A percentile compares a stretch with the other conserved stretches of the same genome.
Conservation (phyloP, 1,140 invertebrate species). For the Antheraea pernyi region DNA sequence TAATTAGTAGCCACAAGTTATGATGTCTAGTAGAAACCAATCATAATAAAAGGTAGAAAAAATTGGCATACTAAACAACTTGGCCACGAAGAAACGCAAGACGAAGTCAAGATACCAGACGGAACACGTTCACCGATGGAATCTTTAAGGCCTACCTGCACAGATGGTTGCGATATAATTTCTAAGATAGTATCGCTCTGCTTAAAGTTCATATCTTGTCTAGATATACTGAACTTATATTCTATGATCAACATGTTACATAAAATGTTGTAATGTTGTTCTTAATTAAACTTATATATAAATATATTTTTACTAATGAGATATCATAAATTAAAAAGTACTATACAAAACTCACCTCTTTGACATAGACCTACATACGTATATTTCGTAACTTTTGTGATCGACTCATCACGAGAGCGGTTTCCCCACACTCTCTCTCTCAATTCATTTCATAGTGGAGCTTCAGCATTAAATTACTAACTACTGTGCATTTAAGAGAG, state of each 20-base stretch:
- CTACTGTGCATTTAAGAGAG: constrained; percentile 66
- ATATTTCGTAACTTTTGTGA: neutral
- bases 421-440: neutral
- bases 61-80: constrained; percentile 57
- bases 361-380: neutral
- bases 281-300: too few species aligned
- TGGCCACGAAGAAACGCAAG: constrained; percentile 59
- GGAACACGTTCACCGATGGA: constrained; percentile 68
- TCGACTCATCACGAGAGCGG: neutral
- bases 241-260: too few species aligned
- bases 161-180: neutral
- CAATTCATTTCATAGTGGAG: neutral
- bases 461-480: constrained; percentile 33
- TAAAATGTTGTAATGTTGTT: too few species aligned
- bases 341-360: neutral
- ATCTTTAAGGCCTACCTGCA: constrained; percentile 28
- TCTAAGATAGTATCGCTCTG: neutral
- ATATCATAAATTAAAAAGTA: neutral
- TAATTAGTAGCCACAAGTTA: constrained; percentile 56
- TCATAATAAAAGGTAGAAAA: constrained; percentile 56
- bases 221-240: too few species aligned
- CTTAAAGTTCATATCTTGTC: neutral
- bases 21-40: constrained; percentile 50
- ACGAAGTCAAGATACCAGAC: constrained; percentile 57
- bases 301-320: too few species aligned